Evolutionary conservation across 2,113 vertebrate species (phyloP).

Genomic region (Gopherus flavomarginatus): DNA sequence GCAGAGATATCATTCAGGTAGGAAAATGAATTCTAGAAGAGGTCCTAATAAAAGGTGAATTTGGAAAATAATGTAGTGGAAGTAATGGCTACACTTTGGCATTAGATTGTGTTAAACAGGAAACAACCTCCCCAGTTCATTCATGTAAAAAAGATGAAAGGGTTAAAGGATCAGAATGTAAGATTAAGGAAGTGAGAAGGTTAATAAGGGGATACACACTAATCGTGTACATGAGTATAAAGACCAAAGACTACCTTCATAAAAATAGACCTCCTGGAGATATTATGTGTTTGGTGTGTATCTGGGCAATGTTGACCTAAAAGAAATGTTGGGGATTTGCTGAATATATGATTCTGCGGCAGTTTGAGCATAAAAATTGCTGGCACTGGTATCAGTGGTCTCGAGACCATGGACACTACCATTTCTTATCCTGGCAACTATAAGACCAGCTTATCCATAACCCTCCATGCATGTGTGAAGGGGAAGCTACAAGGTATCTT

Average conservation of each 20-base stretch:
- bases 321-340: background rate
- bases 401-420: background rate
- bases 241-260: background rate
- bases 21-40: background rate
- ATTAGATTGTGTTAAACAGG: background rate
- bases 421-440: background rate
- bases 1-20: fast-evolving
- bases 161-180: background rate
- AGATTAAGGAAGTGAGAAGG: conserved; percentile 49
- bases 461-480: background rate
- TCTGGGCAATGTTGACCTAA: background rate
- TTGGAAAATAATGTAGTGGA: background rate
- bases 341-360: background rate
- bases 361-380: background rate
- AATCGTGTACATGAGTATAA: background rate
- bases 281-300: background rate
- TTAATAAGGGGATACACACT: conserved; percentile 5
- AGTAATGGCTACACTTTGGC: background rate
- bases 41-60: background rate
- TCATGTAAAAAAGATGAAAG: no score
- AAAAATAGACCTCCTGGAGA: conserved; percentile 21
- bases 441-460: background rate
- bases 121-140: background rate
- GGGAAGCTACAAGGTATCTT: background rate
- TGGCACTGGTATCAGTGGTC: background rate